Evolutionary conservation across 1,140 invertebrate genomes (phyloP), one percentile per base, ranked within the genome.

Genomic region (Anastrepha obliqua): DNA sequence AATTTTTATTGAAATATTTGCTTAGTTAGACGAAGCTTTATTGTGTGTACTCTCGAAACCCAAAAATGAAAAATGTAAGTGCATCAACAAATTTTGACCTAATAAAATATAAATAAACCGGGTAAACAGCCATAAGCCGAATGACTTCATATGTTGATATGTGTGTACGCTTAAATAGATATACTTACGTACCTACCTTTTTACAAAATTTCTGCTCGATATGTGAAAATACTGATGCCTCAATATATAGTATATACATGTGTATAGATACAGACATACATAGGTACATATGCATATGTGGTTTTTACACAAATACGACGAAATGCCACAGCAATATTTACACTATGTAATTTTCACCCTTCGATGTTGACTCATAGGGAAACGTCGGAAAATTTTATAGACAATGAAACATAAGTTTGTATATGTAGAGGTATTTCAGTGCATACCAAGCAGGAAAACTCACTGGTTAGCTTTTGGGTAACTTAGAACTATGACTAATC

Each of bases 1-100:
- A 81, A 81, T 81, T 81, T 81, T 51, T 81, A 81, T 81, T 55
- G 44, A 17, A 81, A 58, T 81, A 81, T 81, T 81, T 81, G 17
- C 74, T 81, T 55, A 81, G 74, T 6, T 55, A 55, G 47, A 55
- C 20, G 42, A 74, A 44, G 44, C 67, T 58, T 17, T 81, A 51
- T 17, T 47, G 44, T 17, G 13, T 47, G 70, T 15, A n/a, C 70
- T 29, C 15, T 29, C 15, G 5, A 51, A 58, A n/a, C 11, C 39
- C 44, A 15, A 17, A 44, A 42, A 13, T 9, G 67, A 81, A 81
- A 81, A 51, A 81, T 81, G 9, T 81, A 17, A n/a, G 55, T 55
- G 74, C 17, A 9, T 29, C 74, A 81, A 55, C 74, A 81, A 81
- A 81, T 55, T 51, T n/a, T 81, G 44, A 81, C 74, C 74, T 81